Evolutionary conservation across 2,113 vertebrate species (phyloP).

Genomic region (Plecturocebus donacophilus): DNA sequence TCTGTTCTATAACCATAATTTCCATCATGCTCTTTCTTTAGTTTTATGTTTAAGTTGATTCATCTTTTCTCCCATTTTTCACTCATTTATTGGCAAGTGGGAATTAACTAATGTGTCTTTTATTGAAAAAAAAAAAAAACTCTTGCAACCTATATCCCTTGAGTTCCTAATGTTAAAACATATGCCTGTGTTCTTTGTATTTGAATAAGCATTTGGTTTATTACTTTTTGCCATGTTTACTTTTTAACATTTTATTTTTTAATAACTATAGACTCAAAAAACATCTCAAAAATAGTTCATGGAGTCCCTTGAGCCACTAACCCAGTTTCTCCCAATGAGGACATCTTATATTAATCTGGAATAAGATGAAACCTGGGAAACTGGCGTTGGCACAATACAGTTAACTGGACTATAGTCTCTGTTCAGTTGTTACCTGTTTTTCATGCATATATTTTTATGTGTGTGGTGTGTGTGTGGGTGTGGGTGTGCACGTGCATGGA

Average conservation of each 20-base stretch:
- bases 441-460: no score
- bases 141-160: not conserved
- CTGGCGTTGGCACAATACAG: not conserved
- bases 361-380: not conserved
- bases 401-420: not conserved
- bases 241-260: not conserved
- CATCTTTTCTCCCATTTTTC: not conserved
- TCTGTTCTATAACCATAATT: not conserved
- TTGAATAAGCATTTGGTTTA: not conserved
- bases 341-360: not conserved
- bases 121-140: not conserved
- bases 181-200: not conserved
- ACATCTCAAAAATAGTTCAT: not conserved
- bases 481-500: rapidly evolving
- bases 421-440: not conserved
- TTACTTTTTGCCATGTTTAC: not conserved
- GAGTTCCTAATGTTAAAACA: not conserved
- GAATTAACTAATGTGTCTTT: not conserved
- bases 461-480: not conserved
- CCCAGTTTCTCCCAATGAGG: not conserved
- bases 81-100: not conserved
- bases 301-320: not conserved
- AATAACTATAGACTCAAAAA: not conserved
- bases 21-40: not conserved
- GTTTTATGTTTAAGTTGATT: not conserved